These are phyloP conservation scores for Eupelmus urozonus DNA, from an alignment of 2,888 invertebrate species.

Conservation along the genomic window DNA sequence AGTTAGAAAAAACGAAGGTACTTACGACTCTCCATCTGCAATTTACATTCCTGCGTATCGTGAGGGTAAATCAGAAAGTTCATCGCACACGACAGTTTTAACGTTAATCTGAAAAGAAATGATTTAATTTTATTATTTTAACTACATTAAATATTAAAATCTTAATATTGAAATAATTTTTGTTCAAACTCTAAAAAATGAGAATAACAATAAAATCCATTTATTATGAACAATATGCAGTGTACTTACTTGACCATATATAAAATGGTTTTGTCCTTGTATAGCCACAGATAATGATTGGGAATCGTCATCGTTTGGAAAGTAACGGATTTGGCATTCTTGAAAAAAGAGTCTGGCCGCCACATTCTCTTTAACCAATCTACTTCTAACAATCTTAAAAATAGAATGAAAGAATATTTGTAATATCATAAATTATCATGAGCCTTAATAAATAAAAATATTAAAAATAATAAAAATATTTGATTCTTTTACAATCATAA, in stretches of 20 bases:
- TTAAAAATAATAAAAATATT: no score
- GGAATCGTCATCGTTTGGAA: conserved; percentile 97
- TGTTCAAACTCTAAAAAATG: neutral
- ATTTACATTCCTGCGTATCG: conserved; percentile 94
- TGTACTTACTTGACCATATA: conserved; percentile 89
- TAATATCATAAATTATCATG: neutral
- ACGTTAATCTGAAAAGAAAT: conserved; percentile 82
- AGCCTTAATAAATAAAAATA: no score
- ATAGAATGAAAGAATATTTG: conserved; percentile 13
- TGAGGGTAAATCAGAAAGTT: conserved; percentile 96
- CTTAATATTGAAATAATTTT: neutral
- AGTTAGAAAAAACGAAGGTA: conserved; percentile 71
- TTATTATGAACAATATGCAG: neutral
- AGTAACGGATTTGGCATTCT: conserved; percentile 94
- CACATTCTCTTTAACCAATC: conserved; percentile 96
- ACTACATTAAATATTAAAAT: neutral
- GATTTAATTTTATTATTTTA: conserved; percentile 29
- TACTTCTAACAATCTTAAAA: conserved; percentile 86
- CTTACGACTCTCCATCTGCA: conserved; percentile 97
- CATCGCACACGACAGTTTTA: conserved; percentile 95
- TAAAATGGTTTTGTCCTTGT: conserved; percentile 90
- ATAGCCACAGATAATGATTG: conserved; percentile 95
- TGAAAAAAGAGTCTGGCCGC: conserved; percentile 96
- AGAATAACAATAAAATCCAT: neutral
- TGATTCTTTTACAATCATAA: no score